Base-by-base conservation (phyloP, 2,797 vertebrate species). In the Tadarida brasiliensis region DNA sequence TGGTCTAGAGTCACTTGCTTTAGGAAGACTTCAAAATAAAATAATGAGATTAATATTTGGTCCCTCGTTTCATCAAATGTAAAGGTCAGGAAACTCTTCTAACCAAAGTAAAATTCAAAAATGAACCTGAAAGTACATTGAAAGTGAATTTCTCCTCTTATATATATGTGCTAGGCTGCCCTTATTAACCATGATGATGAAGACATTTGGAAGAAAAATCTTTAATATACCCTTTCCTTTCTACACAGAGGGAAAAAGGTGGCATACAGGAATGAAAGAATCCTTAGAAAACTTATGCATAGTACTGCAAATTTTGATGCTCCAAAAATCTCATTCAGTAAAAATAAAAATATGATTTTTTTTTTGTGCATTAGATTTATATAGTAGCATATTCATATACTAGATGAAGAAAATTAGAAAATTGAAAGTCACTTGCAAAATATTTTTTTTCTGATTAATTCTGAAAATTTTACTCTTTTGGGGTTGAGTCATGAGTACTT, bases 41-140 rank as follows among this genome's bases (percentile, higher is more conserved):
- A 94, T 94, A 92, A 78, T 74, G 56, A 80, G 54, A 86, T 94
- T 90, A 90, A 95, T 92, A 90, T 28, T 35, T 82, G 24, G 12
- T 90, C 20, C 54, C 9, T 82, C 17, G 87, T 96, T 97, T 93
- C 57, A 95, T 74, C 73, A 95, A 81, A 88, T 86, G 61, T 80
- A 96, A 96, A 96, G 85, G 78, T 94, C 47, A 94, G 19, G 9
- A 12, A 20, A 88, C 19, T 77, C 56, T 96, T 88, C 12, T 54
- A 51, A 76, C 11, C 67, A 93, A 77, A 94, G n/a, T 81, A 67
- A 96, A 94, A 92, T 94, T 56, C 81, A 96, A 95, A 94, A 57
- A 26, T 95, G 54, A 96, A 92, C 1, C 26, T 89, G 93, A 84
- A 86, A 94, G 56, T 49, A 84, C 77, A 71, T 94, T 84, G 56